These are phyloP conservation scores for Hetaerina americana DNA, from an alignment of 1,140 invertebrate genomes.

Conservation along the genomic window DNA sequence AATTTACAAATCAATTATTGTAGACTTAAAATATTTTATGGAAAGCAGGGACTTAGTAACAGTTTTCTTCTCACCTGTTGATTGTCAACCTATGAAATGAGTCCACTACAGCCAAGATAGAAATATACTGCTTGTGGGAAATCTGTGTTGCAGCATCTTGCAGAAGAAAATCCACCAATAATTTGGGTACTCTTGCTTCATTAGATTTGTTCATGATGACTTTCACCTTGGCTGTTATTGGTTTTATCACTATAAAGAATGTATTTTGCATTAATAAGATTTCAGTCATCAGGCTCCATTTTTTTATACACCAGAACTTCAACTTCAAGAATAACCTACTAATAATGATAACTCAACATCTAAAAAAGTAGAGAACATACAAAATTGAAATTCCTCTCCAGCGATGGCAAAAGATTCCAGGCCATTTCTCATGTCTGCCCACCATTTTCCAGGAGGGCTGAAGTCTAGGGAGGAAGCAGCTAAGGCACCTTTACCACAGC, in stretches of 20 bases:
- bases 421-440: slow-evolving; percentile 52
- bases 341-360: too few relatives aligned
- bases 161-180: slow-evolving; percentile 59
- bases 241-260: slow-evolving; percentile 46
- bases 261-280: not conserved
- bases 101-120: slow-evolving; percentile 47
- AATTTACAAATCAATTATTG: too few relatives aligned
- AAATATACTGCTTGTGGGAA: slow-evolving; percentile 57
- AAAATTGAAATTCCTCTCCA: slow-evolving; percentile 56
- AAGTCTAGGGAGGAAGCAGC: slow-evolving; percentile 13
- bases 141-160: slow-evolving; percentile 64
- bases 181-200: slow-evolving; percentile 52
- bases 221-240: slow-evolving; percentile 65
- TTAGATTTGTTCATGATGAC: slow-evolving; percentile 61
- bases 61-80: slow-evolving; percentile 49
- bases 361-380: slow-evolving; percentile 40
- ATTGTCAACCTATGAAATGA: slow-evolving; percentile 53
- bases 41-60: too few relatives aligned
- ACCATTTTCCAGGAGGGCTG: slow-evolving; percentile 45
- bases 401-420: slow-evolving; percentile 64
- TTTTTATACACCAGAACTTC: not conserved
- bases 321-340: too few relatives aligned
- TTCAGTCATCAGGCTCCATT: too few relatives aligned
- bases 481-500: slow-evolving; percentile 24
- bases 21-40: too few relatives aligned